Percentiles rank a stretch among this genome's conserved stretches.
Conservation (phyloP, 1,140 invertebrate species). For the Leguminivora glycinivorella region DNA sequence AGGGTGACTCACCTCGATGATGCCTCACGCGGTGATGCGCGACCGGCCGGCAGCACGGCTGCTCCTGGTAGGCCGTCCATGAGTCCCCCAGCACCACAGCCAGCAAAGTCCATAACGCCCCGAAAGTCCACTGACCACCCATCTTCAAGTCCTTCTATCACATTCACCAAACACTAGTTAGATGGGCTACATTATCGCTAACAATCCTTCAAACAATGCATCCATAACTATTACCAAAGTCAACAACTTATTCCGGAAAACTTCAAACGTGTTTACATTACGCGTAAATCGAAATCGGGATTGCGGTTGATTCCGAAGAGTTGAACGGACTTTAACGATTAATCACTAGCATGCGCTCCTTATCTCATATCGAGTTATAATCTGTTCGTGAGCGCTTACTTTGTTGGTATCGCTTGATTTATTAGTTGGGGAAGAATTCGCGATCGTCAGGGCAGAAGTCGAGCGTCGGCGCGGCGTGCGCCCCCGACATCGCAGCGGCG, state of each 20-base stretch:
- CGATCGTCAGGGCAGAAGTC: conserved; percentile 58
- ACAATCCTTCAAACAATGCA: conserved; percentile 47
- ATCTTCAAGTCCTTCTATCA: conserved; percentile 48
- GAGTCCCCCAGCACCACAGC: conserved; percentile 63
- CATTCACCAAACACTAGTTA: conserved; percentile 46
- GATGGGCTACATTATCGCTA: conserved; percentile 41
- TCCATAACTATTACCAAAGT: conserved; percentile 49
- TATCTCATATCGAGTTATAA: conserved; percentile 71
- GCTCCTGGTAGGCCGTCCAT: conserved; percentile 75
- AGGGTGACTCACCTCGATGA: conserved; percentile 69
- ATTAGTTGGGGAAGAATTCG: conserved; percentile 62
- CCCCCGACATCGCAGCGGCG: conserved; percentile 63
- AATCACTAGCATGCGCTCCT: conserved; percentile 62
- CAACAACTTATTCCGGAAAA: conserved; percentile 68
- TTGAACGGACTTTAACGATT: conserved; percentile 64
- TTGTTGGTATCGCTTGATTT: conserved; percentile 63
- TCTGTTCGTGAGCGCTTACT: conserved; percentile 65
- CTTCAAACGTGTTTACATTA: conserved; percentile 71
- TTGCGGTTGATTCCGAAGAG: conserved; percentile 59
- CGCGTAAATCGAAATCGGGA: conserved; percentile 60
- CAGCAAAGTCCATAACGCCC: conserved; percentile 55
- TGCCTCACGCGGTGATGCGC: conserved; percentile 70
- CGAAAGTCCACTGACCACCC: conserved; percentile 54
- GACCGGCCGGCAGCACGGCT: conserved; percentile 72
- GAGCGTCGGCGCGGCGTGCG: conserved; percentile 52